These are phyloP conservation scores for Leptobrachium ailaonicum DNA, from an alignment of 2,113 vertebrate species.

Conservation along the genomic window DNA sequence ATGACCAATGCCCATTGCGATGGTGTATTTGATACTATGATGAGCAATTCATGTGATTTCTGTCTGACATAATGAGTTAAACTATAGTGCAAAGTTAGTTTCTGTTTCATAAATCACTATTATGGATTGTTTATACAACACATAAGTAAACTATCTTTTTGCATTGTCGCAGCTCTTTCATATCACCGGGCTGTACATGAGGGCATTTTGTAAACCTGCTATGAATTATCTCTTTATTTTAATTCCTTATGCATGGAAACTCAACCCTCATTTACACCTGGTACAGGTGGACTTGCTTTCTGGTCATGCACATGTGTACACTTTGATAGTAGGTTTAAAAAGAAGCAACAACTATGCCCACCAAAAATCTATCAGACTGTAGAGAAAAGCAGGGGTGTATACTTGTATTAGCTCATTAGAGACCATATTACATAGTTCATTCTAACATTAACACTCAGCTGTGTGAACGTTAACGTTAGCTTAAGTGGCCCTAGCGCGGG, in stretches of 20 bases:
- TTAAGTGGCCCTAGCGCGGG: too few species aligned
- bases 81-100: background rate
- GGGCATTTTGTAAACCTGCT: slow-evolving; percentile 45
- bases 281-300: slow-evolving; percentile 24
- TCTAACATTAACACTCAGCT: too few species aligned
- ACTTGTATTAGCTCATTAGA: too few species aligned
- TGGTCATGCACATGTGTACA: slow-evolving; percentile 9
- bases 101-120: background rate
- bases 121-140: slow-evolving; percentile 27
- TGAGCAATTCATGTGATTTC: background rate
- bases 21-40: too few species aligned
- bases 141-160: slow-evolving; percentile 38
- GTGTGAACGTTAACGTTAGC: too few species aligned
- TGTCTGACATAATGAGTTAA: background rate
- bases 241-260: slow-evolving; percentile 39
- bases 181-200: slow-evolving; percentile 27
- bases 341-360: too few species aligned
- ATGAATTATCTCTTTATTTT: slow-evolving; percentile 11
- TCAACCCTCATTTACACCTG: background rate
- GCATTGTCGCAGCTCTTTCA: slow-evolving; percentile 30
- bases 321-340: slow-evolving; percentile 1
- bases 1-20: too few species aligned
- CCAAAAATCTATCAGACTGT: too few species aligned
- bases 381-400: too few species aligned
- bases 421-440: too few species aligned